Evolutionary conservation across 2,113 vertebrate genomes (phyloP).

Genomic region (Cathartes aura): DNA sequence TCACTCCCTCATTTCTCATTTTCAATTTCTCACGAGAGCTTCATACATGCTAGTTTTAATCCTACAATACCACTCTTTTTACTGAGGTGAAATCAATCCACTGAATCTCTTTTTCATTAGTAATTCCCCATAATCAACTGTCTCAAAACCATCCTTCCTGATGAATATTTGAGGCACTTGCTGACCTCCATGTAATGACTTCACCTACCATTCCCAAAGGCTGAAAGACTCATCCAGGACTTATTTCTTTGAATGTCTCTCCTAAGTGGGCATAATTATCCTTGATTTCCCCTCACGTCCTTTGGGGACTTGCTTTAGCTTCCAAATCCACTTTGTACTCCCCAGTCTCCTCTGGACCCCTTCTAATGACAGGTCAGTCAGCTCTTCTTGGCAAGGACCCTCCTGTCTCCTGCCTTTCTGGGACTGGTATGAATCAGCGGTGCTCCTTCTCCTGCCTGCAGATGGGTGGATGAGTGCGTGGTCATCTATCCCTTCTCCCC

Average conservation of each 20-base stretch:
- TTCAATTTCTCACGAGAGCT: background rate
- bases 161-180: background rate
- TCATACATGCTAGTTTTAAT: background rate
- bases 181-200: background rate
- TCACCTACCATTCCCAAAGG: background rate
- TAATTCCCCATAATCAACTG: background rate
- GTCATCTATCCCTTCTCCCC: background rate
- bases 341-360: background rate
- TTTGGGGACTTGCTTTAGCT: background rate
- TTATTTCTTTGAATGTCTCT: background rate
- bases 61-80: background rate
- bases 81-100: background rate
- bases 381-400: background rate
- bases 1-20: background rate
- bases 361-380: background rate
- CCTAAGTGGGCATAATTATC: background rate
- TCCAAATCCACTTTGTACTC: background rate
- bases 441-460: background rate
- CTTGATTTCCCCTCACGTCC: background rate
- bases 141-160: background rate
- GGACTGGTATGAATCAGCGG: background rate
- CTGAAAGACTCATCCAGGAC: background rate
- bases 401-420: background rate
- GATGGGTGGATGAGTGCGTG: background rate
- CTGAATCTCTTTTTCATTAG: background rate